phyloP scores from a whole-genome alignment of 2,888 invertebrate species.

The Dexiosoma caninum region DNA sequence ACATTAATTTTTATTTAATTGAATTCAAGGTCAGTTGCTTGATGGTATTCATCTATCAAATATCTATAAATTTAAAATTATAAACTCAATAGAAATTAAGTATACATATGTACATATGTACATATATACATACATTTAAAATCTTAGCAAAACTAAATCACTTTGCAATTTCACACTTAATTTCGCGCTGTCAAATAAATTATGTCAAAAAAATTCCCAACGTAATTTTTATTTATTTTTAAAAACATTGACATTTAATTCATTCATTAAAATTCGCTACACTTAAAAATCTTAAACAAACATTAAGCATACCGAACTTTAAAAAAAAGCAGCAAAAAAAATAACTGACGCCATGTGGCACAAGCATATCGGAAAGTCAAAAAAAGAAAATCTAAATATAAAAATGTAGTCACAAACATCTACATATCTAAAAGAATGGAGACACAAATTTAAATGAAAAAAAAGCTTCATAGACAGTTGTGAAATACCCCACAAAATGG shows the following conservation, averaged over 20 bases:
- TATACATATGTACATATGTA: too few species aligned
- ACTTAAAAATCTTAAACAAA: slow-evolving; percentile 47
- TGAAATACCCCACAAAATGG: background rate
- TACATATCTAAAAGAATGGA: background rate
- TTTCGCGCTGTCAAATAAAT: slow-evolving; percentile 55
- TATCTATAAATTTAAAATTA: background rate
- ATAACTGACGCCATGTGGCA: slow-evolving; percentile 46
- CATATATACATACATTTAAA: too few species aligned
- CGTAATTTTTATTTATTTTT: slow-evolving; percentile 7
- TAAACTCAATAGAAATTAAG: slow-evolving; percentile 14
- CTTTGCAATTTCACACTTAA: slow-evolving; percentile 50
- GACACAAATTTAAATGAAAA: background rate
- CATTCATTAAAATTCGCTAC: slow-evolving; percentile 51
- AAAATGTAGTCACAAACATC: slow-evolving; percentile 27
- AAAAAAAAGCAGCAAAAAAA: background rate
- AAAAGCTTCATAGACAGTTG: background rate
- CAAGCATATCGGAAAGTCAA: background rate
- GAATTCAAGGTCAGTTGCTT: slow-evolving; percentile 1
- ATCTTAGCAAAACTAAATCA: slow-evolving; percentile 10
- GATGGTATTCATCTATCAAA: background rate
- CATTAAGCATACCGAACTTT: background rate
- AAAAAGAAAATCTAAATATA: background rate
- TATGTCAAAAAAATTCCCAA: slow-evolving; percentile 33
- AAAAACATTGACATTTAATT: slow-evolving; percentile 56
- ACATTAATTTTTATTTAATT: background rate